A percentile compares a stretch with the other conserved stretches of the same genome.
phyloP scores from a whole-genome alignment of 2,888 invertebrate genomes.

The Spodoptera picta region DNA sequence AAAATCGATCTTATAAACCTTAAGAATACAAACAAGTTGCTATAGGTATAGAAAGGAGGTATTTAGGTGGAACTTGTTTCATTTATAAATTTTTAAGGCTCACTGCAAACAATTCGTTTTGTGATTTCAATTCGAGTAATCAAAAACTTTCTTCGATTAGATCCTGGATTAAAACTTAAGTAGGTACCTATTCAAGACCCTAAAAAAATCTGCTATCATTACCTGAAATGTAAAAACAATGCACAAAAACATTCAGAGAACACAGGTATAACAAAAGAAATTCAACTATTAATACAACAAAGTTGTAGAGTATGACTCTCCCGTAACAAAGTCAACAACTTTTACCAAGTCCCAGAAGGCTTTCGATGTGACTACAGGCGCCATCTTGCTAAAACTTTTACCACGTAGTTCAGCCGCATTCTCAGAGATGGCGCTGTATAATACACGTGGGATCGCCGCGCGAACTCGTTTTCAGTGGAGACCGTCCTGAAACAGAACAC shows the following conservation, averaged over 20 bases:
- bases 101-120: no score
- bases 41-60: no score
- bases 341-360: slow-evolving; percentile 57
- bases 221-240: no score
- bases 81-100: no score
- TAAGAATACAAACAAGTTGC: no score
- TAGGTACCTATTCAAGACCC: no score
- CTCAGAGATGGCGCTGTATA: slow-evolving; percentile 73
- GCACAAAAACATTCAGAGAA: not conserved
- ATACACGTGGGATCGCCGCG: slow-evolving; percentile 71
- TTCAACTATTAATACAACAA: slow-evolving; percentile 7
- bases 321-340: slow-evolving; percentile 59
- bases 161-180: no score
- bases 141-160: no score
- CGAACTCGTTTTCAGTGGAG: slow-evolving; percentile 78
- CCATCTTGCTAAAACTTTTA: slow-evolving; percentile 74
- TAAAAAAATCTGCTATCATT: no score
- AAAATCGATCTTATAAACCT: no score
- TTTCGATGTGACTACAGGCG: slow-evolving; percentile 67
- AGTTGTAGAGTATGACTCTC: slow-evolving; percentile 21
- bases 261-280: slow-evolving; percentile 3
- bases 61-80: no score
- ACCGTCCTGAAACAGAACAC: slow-evolving; percentile 83
- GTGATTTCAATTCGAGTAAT: no score
- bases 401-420: slow-evolving; percentile 63